Percentiles rank a stretch among this genome's conserved stretches.
Conservation (phyloP, 1,140 invertebrate genomes). For the Augochlora pura region DNA sequence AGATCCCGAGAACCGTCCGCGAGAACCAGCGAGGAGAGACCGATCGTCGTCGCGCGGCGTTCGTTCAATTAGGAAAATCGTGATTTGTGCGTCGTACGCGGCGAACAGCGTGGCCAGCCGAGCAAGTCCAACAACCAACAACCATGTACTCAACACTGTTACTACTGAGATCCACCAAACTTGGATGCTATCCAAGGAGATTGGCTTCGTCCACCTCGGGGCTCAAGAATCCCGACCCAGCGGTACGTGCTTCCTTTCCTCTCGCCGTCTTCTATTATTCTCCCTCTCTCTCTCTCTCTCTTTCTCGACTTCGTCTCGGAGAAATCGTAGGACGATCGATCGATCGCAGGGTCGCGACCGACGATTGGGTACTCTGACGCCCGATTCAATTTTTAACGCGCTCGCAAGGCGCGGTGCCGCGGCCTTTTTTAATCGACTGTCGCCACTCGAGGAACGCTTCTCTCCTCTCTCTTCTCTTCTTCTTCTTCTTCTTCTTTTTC, state of each 20-base stretch:
- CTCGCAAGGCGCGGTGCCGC: background rate
- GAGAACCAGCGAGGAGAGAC: background rate
- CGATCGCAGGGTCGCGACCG: background rate
- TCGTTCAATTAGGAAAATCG: conserved; percentile 21
- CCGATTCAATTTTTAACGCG: conserved; percentile 36
- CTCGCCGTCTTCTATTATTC: background rate
- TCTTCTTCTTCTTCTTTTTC: too few relatives aligned
- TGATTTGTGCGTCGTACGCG: conserved; percentile 19
- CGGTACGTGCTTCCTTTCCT: conserved; percentile 45
- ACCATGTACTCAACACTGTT: conserved; percentile 63
- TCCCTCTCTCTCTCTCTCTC: background rate
- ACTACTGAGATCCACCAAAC: conserved; percentile 42
- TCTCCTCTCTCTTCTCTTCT: too few relatives aligned
- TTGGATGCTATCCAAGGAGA: conserved; percentile 48
- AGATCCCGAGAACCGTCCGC: too few relatives aligned
- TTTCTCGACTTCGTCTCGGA: background rate
- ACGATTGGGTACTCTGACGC: background rate
- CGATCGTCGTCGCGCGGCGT: background rate
- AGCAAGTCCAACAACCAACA: conserved; percentile 33
- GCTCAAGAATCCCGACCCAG: conserved; percentile 39
- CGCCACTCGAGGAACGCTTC: background rate
- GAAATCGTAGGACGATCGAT: background rate
- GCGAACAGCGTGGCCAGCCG: background rate
- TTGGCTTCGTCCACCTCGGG: conserved; percentile 53
- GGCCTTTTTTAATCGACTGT: conserved; percentile 22